Base-by-base conservation (phyloP, 1,140 invertebrate species). In the Leptoteleia sp. region DNA sequence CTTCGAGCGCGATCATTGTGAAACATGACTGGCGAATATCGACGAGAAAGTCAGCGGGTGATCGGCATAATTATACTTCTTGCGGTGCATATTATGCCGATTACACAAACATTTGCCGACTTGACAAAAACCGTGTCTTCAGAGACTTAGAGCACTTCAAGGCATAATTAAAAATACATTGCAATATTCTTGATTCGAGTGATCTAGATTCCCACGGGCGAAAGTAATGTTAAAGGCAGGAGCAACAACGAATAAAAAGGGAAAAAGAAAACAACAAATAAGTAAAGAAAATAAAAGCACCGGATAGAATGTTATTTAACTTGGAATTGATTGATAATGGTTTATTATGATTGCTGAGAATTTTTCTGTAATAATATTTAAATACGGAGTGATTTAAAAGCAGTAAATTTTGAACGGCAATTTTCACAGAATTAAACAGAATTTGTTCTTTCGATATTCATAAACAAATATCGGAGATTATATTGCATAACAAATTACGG, bases 21-120 rank as follows among this genome's bases (percentile, higher is more conserved):
- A 80, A 81, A 64, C 76, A 79, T 87, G 86, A 88, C 87, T 86
- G 54, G 84, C 50, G 77, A 81, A 83, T 80, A 78, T 78, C 52
- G 75, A 82, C 57, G 42, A 65, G 64, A 83, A 83, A 84, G 59
- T 48, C 84, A 87, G 86, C 84, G 79, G 84, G 86, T 78, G 83
- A 85, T 83, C 82, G 79, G 71, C 67, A 76, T 81, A 83, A 87
- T 82, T 83, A 82, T 77, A 76, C 17, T 71, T 52, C 48, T 67
- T 67, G 13, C 45, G 33, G 37, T 70, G 54, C 52, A 71, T 76
- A 48, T 47, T 61, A 48, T 43, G 13, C 6, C 43, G 12, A 50
- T 64, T 75, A 27, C 35, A 55, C 22, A 48, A 73, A 54, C 35
- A 57, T 19, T 47, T 62, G 22, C 40, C 29, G 9, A 5, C 8